Evolutionary conservation across 1,140 invertebrate species (phyloP), one percentile per base, ranked within the genome.

Genomic region (Cecropterus lyciades): DNA sequence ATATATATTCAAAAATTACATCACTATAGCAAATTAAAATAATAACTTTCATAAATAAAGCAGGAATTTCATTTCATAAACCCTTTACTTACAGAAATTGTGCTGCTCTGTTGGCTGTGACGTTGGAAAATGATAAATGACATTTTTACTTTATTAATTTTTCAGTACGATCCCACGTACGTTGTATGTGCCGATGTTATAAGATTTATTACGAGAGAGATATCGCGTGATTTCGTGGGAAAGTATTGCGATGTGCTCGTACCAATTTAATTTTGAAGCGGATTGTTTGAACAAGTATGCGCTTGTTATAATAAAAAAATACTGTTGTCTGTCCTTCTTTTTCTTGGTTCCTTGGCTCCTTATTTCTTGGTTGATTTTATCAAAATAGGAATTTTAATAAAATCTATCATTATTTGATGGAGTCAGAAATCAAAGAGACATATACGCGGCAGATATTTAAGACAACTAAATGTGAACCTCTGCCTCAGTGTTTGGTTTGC

Each of bases 131-230:
- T 37, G 33, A 37, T 37, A 37, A 37, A 37, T 37, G 17, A 11
- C 17, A 27, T 49, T 49, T 49, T 49, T 37, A 37, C 33, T 37
- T 37, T 37, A 37, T 37, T 49, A 24, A 24, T 13, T 49, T 49
- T 49, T 49, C 17, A 24, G 11, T n/a, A n/a, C 46, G n/a, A 24
- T 3, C 5, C 9, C 4, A 2, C 17, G 33, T 37, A 1, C 33
- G 33, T 37, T 27, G 46, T 27, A 49, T 24, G 46, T 27, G 3
- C 15, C 43, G 33, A 37, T 20, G 20, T 27, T 49, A 49, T 49
- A 13, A 49, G 11, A 49, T 49, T 49, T 49, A 49, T 49, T 49
- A n/a, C 20, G 46, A n/a, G 7, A 48, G 17, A 48, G 17, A 11
- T 48, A 24, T 48, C 46, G 10, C 11, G 17, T 24, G 13, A 48